These are phyloP conservation scores for Labeo rohita DNA, from an alignment of 2,113 vertebrate species.

Conservation along the genomic window DNA sequence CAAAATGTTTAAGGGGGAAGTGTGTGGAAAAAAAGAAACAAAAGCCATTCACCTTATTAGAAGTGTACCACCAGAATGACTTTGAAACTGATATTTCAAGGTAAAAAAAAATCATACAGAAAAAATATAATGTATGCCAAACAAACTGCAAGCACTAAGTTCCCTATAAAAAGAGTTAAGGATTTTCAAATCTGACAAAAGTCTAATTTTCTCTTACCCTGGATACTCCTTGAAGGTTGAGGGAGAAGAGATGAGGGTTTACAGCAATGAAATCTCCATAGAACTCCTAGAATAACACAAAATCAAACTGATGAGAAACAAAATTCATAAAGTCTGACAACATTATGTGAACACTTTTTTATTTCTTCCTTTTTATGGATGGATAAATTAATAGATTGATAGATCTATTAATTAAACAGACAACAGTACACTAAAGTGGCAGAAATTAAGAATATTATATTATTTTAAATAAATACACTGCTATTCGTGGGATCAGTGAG, in stretches of 20 bases:
- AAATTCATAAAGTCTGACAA: background rate
- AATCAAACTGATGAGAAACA: background rate
- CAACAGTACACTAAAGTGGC: too few species aligned
- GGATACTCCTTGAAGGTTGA: slow-evolving; percentile 89
- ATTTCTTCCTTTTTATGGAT: background rate
- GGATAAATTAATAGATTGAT: background rate
- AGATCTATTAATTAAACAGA: too few species aligned
- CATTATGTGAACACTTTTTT: background rate
- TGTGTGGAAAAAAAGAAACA: background rate
- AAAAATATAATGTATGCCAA: background rate
- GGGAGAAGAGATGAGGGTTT: slow-evolving; percentile 96
- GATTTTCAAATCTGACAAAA: background rate
- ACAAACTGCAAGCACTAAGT: background rate
- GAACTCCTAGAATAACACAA: slow-evolving; percentile 83
- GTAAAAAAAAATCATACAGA: background rate
- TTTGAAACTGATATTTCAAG: background rate
- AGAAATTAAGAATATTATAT: too few species aligned
- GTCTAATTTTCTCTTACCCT: slow-evolving; percentile 75
- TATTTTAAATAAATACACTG: background rate
- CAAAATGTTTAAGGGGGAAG: background rate
- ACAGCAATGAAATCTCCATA: slow-evolving; percentile 97
- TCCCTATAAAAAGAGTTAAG: background rate
- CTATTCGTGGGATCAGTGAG: too few species aligned
- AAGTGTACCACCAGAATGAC: background rate
- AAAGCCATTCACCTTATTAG: background rate